These are phyloP conservation scores for Microtus oregoni DNA, from an alignment of 2,113 vertebrate species.

Conservation along the genomic window DNA sequence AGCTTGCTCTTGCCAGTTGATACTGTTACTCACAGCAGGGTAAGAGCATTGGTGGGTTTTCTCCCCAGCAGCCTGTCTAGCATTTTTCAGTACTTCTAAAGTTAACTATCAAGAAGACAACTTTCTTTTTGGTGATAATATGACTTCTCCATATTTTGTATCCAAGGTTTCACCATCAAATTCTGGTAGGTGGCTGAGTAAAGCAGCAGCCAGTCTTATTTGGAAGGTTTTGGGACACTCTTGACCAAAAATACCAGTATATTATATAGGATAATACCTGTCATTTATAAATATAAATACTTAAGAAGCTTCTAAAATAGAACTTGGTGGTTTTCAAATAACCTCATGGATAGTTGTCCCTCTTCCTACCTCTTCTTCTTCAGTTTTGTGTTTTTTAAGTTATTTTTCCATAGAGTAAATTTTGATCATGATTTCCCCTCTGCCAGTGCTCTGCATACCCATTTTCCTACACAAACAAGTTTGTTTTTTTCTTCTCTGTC, in stretches of 20 bases:
- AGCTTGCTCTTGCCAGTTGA: neutral
- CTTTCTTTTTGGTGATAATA: neutral
- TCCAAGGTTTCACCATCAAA: neutral
- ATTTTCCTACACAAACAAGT: neutral
- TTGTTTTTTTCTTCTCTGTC: neutral
- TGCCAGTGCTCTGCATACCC: neutral
- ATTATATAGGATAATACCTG: neutral
- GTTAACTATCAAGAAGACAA: neutral
- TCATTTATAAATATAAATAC: neutral
- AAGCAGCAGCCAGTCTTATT: neutral
- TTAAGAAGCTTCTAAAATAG: neutral
- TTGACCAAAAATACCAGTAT: neutral
- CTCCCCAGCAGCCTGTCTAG: too few relatives aligned
- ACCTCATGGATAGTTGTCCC: too few relatives aligned
- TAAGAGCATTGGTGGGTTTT: neutral
- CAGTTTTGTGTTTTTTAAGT: too few relatives aligned
- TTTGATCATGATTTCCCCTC: neutral
- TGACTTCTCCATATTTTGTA: neutral
- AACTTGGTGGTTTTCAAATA: neutral
- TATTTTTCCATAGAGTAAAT: neutral
- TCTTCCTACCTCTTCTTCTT: neutral
- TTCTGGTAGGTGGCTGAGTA: neutral
- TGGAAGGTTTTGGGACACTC: rapidly evolving
- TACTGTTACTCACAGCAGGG: neutral
- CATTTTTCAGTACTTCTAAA: neutral